These are phyloP conservation scores for Agapostemon virescens DNA, from an alignment of 2,888 invertebrate species.

Conservation along the genomic window DNA sequence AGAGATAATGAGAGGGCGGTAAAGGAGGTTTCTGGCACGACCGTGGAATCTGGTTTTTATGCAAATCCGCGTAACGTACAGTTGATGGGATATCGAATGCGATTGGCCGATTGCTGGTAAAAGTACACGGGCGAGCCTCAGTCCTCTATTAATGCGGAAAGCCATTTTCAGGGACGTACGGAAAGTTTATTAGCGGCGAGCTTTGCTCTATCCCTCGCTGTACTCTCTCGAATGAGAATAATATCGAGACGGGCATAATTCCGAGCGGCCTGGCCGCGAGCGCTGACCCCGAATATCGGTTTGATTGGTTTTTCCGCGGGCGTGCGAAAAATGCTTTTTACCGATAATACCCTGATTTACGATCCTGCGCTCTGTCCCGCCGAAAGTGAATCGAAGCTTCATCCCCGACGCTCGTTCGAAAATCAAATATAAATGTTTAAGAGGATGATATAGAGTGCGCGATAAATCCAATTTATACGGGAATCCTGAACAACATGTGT, in stretches of 20 bases:
- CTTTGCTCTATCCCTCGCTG: not conserved
- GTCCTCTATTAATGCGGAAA: conserved; percentile 16
- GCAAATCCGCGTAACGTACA: conserved; percentile 25
- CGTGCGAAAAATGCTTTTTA: not conserved
- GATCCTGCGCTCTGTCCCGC: not conserved
- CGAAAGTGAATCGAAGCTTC: not conserved
- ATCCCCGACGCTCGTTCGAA: conserved; percentile 1
- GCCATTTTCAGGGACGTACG: conserved; percentile 9
- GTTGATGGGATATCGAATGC: conserved; percentile 24
- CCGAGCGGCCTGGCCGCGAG: not conserved
- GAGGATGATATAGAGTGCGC: not conserved
- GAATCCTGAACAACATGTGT: not conserved
- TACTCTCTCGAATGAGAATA: conserved; percentile 13
- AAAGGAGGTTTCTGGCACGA: not conserved
- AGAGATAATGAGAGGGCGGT: too few relatives aligned
- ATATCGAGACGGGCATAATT: conserved; percentile 2
- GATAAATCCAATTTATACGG: not conserved
- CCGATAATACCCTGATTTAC: not conserved
- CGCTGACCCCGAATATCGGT: not conserved
- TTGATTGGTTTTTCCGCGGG: not conserved
- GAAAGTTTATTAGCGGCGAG: conserved; percentile 29
- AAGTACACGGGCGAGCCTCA: conserved; percentile 15
- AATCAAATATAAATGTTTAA: conserved; percentile 15
- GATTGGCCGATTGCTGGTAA: conserved; percentile 21
- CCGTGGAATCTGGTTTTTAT: conserved; percentile 29